Evolutionary conservation across 2,888 invertebrate species (phyloP), one percentile per base, ranked within the genome.

Genomic region (Ophioninae sp.): DNA sequence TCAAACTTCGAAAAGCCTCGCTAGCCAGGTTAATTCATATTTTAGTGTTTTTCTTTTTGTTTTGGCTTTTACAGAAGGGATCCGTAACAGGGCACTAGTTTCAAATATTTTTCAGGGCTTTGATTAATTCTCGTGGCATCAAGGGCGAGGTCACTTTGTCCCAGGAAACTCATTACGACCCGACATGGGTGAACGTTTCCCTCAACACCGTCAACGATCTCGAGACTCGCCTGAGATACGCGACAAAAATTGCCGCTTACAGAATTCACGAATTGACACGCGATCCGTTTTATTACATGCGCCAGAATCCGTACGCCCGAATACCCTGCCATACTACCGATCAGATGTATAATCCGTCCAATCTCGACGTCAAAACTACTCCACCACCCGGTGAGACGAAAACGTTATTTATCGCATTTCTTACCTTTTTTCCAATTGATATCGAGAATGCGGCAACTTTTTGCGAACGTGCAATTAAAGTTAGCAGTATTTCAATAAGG

Each of bases 91-190:
- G 23, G 63, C 2, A 10, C 30, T 30, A 22, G 30, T 39, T 3
- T 51, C 37, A 61, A 37, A 44, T 13, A 23, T 39, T 17, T 92
- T 92, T 58, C 90, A 97, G 97, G 91, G 94, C 95, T 0, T 92
- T 96, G 13, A 95, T 97, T 39, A 96, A 96, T 92, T 95, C 95
- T 79, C 95, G 96, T 63, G 98, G 98, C 6, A 95, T 98, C 30
- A 95, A 95, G 89, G 98, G 98, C 0, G 95, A 96, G 74, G 94
- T 98, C 2, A 95, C 95, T 10, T 95, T 98, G 83, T 94, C 94
- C 0, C 98, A 98, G 92, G 95, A 96, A 51, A 97, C 97, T 0
- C 96, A 96, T 37, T 97, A 97, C 91, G 96, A 98, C 92, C 97
- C 97, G 0, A 97, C 97, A 0, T 96, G 96, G 94, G 93, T 96